A percentile compares a stretch with the other conserved stretches of the same genome.
phyloP scores from a whole-genome alignment of 2,113 vertebrate genomes.

The Garra rufa region DNA sequence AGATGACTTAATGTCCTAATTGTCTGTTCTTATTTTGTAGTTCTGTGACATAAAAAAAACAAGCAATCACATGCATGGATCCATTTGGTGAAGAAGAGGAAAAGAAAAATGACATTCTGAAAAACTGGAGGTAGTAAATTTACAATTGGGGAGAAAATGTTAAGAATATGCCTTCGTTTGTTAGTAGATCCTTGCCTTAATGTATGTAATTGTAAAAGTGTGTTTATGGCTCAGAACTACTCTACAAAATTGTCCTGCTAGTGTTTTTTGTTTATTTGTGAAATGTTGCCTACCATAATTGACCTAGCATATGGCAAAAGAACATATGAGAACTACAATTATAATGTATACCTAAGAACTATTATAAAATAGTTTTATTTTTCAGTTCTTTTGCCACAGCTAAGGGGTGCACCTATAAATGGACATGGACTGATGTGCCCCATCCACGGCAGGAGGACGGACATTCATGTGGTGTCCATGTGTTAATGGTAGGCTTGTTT shows the following conservation, averaged over 20 bases:
- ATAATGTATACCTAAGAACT: neutral
- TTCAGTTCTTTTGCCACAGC: neutral
- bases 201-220: too few relatives aligned
- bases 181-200: too few relatives aligned
- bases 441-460: too few relatives aligned
- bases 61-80: neutral
- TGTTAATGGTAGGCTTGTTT: neutral
- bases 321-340: neutral
- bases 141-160: too few relatives aligned
- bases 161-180: too few relatives aligned
- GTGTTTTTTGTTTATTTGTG: too few relatives aligned
- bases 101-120: neutral
- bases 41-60: neutral
- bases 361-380: neutral
- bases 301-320: too few relatives aligned
- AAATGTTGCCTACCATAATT: too few relatives aligned
- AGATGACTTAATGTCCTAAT: neutral
- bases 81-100: neutral
- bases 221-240: neutral
- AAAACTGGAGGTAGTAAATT: constrained; percentile 5
- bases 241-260: too few relatives aligned
- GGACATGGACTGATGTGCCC: constrained; percentile 9
- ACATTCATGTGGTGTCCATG: constrained; percentile 13
- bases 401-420: neutral
- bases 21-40: constrained; percentile 1